Base-by-base conservation (phyloP, 2,888 invertebrate genomes). In the Dasypogon diadema region DNA sequence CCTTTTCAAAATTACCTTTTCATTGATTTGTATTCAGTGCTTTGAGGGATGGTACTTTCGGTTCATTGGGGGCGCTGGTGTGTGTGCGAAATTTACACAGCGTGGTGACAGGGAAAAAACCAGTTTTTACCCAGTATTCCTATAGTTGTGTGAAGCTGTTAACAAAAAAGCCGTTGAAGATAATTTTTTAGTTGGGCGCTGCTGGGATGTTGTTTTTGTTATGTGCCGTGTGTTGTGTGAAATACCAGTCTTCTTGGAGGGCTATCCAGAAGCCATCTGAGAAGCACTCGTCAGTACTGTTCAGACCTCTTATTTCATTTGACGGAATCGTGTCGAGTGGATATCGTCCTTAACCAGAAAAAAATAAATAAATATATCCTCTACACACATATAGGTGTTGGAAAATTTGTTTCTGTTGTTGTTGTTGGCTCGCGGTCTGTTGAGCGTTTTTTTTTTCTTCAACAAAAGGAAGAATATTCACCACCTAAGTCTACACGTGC, bases 281-380 rank as follows among this genome's bases (percentile, higher is more conserved):
- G 85, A 85, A 86, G 85, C 83, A 86, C 86, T 86, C 86, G 85
- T 85, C 85, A 86, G 86, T 86, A 84, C 85, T 85, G 85, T 86
- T 85, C 85, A 86, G 85, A 85, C 86, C 86, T 86, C 86, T 86
- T 86, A 86, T 86, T 86, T 85, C 85, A 86, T 86, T 86, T 86
- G 86, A 86, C 85, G 86, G 86, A 86, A 84, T 86, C 86, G 85
- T 86, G 86, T 86, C 86, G 86, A 86, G 86, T 86, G 86, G 86
- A 85, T 86, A 85, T 86, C 79, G 79, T 80, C 77, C 63, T 63
- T 73, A 56, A 48, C 72, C 48, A 56, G 54, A 34, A 70, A 46
- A 65, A 65, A 56, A 55, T 56, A 65, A 63, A 56, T 73, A 56
- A 63, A 65, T 54, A 75, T 63, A 70, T 54, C 54, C 65, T 70